phyloP scores from a whole-genome alignment of 2,113 vertebrate genomes.

The Enhydra lutris region DNA sequence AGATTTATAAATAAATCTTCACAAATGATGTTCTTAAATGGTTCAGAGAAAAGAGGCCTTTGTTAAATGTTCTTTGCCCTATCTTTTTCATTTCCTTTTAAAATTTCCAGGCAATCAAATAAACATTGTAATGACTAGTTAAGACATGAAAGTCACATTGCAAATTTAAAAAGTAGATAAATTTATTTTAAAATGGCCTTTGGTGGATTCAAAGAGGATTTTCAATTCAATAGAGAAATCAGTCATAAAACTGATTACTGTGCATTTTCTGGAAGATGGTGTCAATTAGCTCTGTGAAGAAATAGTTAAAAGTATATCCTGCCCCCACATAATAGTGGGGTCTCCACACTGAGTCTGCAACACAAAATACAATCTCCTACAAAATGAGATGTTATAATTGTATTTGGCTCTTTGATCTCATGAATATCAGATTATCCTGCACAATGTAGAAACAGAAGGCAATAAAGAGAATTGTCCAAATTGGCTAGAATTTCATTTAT shows the following conservation, averaged over 20 bases:
- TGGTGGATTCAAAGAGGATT: not conserved
- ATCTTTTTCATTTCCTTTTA: not conserved
- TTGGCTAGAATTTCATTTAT: conserved; percentile 57
- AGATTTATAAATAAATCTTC: not conserved
- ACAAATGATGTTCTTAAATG: not conserved
- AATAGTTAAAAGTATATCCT: not conserved
- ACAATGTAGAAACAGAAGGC: conserved; percentile 42
- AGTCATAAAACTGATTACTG: not conserved
- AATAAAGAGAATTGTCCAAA: conserved; percentile 55
- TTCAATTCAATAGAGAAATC: conserved; percentile 3
- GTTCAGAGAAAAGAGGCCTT: conserved; percentile 1
- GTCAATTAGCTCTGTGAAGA: not conserved
- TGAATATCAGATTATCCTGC: conserved; percentile 52
- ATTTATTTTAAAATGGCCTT: conserved; percentile 6
- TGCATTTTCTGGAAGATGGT: not conserved
- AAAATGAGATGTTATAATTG: conserved; percentile 30
- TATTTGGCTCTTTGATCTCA: conserved; percentile 43
- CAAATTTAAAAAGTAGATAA: conserved; percentile 38
- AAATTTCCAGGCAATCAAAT: conserved; percentile 10
- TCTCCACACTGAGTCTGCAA: not conserved
- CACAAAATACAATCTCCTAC: conserved; percentile 37
- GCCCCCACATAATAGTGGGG: not conserved
- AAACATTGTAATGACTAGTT: not conserved
- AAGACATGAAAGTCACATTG: conserved; percentile 55
- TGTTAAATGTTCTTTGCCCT: not conserved